Conservation (phyloP, 2,888 invertebrate genomes). For the Morinoia aosen region DNA sequence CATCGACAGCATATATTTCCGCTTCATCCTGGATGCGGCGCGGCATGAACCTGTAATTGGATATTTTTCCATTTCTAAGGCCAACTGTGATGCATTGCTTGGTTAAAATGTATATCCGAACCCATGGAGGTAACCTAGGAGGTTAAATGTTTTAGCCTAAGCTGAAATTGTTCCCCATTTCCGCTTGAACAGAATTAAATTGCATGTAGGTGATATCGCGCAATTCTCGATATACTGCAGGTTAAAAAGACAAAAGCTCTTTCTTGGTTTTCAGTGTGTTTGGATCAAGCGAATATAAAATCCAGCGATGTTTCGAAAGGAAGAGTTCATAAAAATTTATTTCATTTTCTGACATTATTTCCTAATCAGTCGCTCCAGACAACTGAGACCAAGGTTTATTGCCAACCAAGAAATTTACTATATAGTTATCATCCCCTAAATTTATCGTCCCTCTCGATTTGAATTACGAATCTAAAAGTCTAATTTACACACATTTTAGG, state of each 20-base stretch:
- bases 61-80: background rate
- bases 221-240: background rate
- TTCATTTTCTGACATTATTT: slow-evolving; percentile 11
- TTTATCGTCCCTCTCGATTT: background rate
- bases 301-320: background rate
- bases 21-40: background rate
- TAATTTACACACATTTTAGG: background rate
- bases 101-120: background rate
- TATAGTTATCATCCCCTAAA: background rate
- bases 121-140: background rate
- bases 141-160: no score
- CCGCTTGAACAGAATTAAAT: background rate
- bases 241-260: background rate
- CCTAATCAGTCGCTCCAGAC: background rate
- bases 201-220: background rate
- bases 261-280: background rate
- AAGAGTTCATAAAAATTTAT: background rate
- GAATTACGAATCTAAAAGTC: background rate
- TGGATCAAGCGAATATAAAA: background rate
- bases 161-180: background rate
- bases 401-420: background rate
- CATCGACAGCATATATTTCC: background rate
- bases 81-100: background rate
- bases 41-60: background rate
- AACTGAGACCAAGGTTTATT: background rate